Evolutionary conservation across 2,797 vertebrate genomes (phyloP).

Genomic region (Morus bassanus): DNA sequence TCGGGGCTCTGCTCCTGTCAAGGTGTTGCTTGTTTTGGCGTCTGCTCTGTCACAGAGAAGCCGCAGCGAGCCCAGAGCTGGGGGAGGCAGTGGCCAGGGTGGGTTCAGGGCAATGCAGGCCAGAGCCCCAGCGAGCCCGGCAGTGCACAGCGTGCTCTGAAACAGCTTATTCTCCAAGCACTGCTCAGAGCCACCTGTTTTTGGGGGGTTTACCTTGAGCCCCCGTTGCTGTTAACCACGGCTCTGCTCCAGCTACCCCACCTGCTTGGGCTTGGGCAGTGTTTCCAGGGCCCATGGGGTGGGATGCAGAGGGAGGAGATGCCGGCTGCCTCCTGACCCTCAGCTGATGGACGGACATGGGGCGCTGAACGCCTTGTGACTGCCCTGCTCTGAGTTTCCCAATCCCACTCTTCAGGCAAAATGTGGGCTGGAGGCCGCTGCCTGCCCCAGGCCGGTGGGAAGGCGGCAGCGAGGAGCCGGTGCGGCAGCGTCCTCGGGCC

Average conservation of each 20-base stretch:
- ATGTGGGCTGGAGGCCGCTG: not conserved
- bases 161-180: not conserved
- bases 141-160: fast-evolving
- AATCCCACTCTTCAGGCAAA: fast-evolving
- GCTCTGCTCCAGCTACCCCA: not conserved
- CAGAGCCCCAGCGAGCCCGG: too few relatives aligned
- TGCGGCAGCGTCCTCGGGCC: not conserved
- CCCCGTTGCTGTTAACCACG: fast-evolving
- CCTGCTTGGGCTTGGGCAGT: not conserved
- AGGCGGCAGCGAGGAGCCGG: not conserved
- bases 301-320: not conserved
- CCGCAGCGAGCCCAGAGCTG: fast-evolving
- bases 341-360: not conserved
- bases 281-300: fast-evolving
- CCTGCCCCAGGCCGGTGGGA: not conserved
- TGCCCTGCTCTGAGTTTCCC: not conserved
- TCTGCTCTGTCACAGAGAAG: not conserved
- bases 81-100: not conserved
- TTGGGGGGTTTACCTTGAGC: fast-evolving
- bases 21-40: not conserved
- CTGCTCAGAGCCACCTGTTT: not conserved
- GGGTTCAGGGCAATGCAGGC: not conserved
- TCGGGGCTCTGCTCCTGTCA: fast-evolving
- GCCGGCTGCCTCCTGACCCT: not conserved
- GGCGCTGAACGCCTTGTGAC: not conserved